A percentile compares a stretch with the other conserved stretches of the same genome.
Conservation (phyloP, 2,797 vertebrate genomes). For the Myripristis jacobus region DNA sequence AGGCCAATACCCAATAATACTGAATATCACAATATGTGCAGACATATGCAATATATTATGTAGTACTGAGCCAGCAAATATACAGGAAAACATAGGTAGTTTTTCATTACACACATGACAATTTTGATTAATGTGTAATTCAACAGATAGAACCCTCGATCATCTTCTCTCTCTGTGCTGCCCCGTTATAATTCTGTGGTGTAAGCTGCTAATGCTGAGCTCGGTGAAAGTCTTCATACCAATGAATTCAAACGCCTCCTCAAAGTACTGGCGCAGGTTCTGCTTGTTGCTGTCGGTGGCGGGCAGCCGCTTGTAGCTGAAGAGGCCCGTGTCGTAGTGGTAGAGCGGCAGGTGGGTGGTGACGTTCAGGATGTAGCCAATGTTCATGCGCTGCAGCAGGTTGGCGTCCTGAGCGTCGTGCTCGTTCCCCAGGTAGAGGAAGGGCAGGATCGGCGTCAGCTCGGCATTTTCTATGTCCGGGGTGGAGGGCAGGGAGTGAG, state of each 20-base stretch:
- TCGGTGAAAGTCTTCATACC: slow-evolving; percentile 81
- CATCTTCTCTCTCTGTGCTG: neutral
- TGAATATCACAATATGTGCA: too few relatives aligned
- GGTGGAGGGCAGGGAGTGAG: slow-evolving; percentile 93
- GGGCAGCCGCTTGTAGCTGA: slow-evolving; percentile 96
- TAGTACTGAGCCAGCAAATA: too few relatives aligned
- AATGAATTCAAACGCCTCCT: slow-evolving; percentile 99
- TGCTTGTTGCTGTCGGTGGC: slow-evolving; percentile 99
- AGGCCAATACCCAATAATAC: too few relatives aligned
- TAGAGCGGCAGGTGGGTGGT: slow-evolving; percentile 98
- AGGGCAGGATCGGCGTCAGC: slow-evolving; percentile 95
- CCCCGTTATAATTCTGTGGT: too few relatives aligned
- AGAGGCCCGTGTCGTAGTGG: slow-evolving; percentile 93
- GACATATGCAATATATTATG: too few relatives aligned
- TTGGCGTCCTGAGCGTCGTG: slow-evolving; percentile 93
- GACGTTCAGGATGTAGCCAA: slow-evolving; percentile 95
- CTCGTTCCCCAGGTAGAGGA: slow-evolving; percentile 96
- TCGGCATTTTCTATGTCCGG: slow-evolving; percentile 97
- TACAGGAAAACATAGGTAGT: too few relatives aligned
- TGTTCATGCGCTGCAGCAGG: slow-evolving; percentile 92
- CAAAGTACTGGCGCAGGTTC: slow-evolving; percentile 99
- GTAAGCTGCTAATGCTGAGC: slow-evolving; percentile 3
- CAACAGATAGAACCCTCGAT: neutral
- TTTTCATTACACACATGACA: too few relatives aligned
- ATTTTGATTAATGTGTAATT: too few relatives aligned